Evolutionary conservation across 1,140 invertebrate genomes (phyloP).

Genomic region (Lanistes nyassanus): DNA sequence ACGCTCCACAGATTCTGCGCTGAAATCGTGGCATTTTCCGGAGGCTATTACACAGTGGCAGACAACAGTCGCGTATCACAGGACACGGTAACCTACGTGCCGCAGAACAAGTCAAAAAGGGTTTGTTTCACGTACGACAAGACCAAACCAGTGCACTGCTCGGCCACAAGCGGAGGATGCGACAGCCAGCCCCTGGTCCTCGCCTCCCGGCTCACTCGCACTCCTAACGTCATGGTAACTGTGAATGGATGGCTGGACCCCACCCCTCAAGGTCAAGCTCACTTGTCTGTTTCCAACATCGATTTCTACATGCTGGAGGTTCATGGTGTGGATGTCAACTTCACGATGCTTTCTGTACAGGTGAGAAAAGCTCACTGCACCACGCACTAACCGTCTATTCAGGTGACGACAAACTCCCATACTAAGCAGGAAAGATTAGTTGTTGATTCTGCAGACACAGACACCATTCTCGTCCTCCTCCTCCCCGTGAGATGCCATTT

Average conservation of each 20-base stretch:
- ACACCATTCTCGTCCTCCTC: no score
- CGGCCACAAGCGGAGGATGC: neutral
- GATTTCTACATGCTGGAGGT: neutral
- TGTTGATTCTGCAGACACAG: no score
- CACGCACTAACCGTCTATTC: no score
- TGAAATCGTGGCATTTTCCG: neutral
- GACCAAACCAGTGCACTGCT: conserved; percentile 23
- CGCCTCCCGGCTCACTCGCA: conserved; percentile 4
- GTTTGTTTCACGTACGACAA: conserved; percentile 24
- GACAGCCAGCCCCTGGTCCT: conserved; percentile 7
- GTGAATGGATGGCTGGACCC: conserved; percentile 3
- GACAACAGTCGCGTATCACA: neutral
- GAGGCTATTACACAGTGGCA: conserved; percentile 9
- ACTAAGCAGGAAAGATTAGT: no score
- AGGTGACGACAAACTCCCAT: no score
- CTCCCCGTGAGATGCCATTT: no score
- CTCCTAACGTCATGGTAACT: neutral
- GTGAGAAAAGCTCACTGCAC: neutral
- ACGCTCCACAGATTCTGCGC: neutral
- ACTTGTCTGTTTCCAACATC: neutral
- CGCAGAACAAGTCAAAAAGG: neutral
- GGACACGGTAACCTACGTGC: neutral
- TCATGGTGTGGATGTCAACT: neutral
- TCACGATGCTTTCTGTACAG: neutral
- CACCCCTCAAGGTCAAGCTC: neutral